Evolutionary conservation across 2,888 invertebrate species (phyloP), one percentile per base, ranked within the genome.

Genomic region (Sminthurinus aureus): DNA sequence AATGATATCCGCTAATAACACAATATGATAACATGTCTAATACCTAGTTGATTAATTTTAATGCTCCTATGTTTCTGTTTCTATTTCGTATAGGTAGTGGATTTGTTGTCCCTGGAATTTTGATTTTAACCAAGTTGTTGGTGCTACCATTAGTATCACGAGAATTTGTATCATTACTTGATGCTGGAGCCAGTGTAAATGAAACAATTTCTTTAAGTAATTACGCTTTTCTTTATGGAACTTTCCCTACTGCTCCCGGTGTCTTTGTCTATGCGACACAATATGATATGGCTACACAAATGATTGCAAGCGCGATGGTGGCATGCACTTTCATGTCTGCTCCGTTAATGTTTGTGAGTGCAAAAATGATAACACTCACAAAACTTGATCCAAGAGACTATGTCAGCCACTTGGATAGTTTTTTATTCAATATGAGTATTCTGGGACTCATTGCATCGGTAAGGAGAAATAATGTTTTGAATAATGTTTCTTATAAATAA

Each of bases 171-270:
- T 95, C 94, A 89, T 89, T 91, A 69, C 91, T 96, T 4, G 91
- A 95, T 81, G 92, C 93, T 84, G 90, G 90, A 0, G 85, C 88
- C 1, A 94, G 94, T 89, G 92, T 93, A 20, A 93, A 94, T 22
- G 95, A 96, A 88, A 96, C 96, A 0, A 92, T 93, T 13, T 95
- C 96, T 86, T 91, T 96, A 83, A 96, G 96, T 87, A 97, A 96
- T 69, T 98, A 96, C 90, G 98, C 96, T 0, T 98, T 98, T 91
- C 92, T 98, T 0, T 98, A 98, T 90, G 98, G 98, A 82, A 98
- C 98, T 0, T 96, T 98, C 90, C 98, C 98, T 0, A 94, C 97
- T 0, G 98, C 98, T 0, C 98, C 98, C 0, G 96, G 96, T n/a
- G 96, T 97, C 0, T 98, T 98, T 90, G 96, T 98, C 3, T 97